Conservation (phyloP, 2,797 vertebrate genomes). For the Rhinichthys osculus region DNA sequence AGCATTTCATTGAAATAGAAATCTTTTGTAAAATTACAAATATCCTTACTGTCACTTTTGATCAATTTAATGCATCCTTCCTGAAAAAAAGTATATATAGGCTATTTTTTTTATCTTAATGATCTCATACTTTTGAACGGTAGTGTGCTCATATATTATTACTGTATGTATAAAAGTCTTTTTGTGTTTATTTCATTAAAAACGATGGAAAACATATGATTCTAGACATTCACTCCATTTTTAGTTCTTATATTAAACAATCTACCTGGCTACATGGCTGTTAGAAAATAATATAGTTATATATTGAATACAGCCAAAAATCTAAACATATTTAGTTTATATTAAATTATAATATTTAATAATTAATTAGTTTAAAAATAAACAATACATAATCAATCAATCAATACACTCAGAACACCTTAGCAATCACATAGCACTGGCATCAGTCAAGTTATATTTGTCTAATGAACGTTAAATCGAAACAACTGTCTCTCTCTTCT, state of each 20-base stretch:
- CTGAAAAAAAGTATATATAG: background rate
- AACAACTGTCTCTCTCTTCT: background rate
- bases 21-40: background rate
- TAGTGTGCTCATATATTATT: background rate
- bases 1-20: background rate
- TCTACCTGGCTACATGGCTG: background rate
- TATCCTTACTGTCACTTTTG: no score
- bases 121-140: background rate
- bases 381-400: no score
- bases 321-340: background rate
- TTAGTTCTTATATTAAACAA: background rate
- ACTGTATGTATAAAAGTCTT: background rate
- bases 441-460: background rate
- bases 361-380: background rate
- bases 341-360: no score
- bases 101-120: background rate
- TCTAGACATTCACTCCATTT: background rate
- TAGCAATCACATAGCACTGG: background rate
- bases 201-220: background rate
- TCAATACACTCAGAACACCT: background rate
- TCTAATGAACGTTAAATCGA: background rate
- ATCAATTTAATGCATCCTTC: background rate
- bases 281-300: background rate
- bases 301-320: background rate
- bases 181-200: background rate